These are phyloP conservation scores for Ophiodon elongatus DNA, from an alignment of 2,113 vertebrate species.

Conservation along the genomic window DNA sequence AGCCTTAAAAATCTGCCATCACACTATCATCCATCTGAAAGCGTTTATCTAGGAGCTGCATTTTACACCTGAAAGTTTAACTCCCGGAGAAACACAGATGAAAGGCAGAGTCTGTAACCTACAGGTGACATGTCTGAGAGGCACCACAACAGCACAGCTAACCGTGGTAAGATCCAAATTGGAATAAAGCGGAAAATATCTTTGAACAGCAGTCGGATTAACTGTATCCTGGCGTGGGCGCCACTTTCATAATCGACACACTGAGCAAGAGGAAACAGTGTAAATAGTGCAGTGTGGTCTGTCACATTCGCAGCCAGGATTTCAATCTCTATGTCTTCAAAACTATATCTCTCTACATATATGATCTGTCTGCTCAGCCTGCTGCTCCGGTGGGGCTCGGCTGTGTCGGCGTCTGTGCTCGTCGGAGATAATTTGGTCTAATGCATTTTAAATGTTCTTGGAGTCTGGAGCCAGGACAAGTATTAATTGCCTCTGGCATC, in stretches of 20 bases:
- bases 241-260: conserved; percentile 1
- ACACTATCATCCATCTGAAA: background rate
- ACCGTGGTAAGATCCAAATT: background rate
- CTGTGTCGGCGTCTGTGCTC: conserved; percentile 8
- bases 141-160: background rate
- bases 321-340: conserved; percentile 10
- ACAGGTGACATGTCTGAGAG: background rate
- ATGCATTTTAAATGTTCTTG: conserved; percentile 73
- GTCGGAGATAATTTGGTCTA: conserved; percentile 65
- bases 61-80: background rate
- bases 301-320: conserved; percentile 4
- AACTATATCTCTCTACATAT: background rate
- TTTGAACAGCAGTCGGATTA: conserved; percentile 8
- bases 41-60: background rate
- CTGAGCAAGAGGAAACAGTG: background rate
- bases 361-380: conserved; percentile 6
- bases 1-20: background rate
- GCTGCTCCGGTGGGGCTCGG: conserved; percentile 9
- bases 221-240: background rate
- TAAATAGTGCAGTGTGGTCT: conserved; percentile 7
- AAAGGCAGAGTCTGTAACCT: background rate
- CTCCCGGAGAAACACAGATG: background rate
- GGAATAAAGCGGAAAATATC: background rate
- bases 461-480: conserved; percentile 62
- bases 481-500: conserved; percentile 66